A percentile compares a stretch with the other conserved stretches of the same genome.
Evolutionary conservation across 2,113 vertebrate species (phyloP).

Genomic region (Channa maculata): DNA sequence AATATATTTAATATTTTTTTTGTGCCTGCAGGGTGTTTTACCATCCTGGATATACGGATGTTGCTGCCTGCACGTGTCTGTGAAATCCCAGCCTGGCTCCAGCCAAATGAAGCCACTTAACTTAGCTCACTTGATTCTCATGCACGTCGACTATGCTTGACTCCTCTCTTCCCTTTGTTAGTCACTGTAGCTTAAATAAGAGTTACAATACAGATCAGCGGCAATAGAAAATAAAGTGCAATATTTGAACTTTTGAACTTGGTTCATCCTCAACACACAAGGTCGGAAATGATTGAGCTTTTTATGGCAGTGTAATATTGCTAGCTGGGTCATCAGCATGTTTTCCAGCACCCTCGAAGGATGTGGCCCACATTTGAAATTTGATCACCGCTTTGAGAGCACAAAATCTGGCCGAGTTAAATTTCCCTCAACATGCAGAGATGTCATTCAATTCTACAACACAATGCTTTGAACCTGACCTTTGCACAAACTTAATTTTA

Average conservation of each 20-base stretch:
- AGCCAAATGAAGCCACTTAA: slow-evolving; percentile 24
- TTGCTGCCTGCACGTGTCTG: slow-evolving; percentile 18
- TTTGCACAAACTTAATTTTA: not conserved
- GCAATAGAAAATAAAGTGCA: not conserved
- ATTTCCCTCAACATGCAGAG: not conserved
- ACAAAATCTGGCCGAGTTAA: not conserved
- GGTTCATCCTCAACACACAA: not conserved
- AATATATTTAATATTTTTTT: no score
- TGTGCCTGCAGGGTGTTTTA: slow-evolving; percentile 13
- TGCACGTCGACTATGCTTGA: not conserved
- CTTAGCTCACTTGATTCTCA: not conserved
- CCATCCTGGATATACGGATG: slow-evolving; percentile 2
- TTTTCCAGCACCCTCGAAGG: slow-evolving; percentile 6
- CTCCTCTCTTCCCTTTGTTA: not conserved
- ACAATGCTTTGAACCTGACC: not conserved
- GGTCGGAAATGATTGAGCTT: slow-evolving; percentile 1
- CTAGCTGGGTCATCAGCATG: slow-evolving; percentile 23
- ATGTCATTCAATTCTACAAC: not conserved
- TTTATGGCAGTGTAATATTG: slow-evolving; percentile 12
- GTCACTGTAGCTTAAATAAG: not conserved
- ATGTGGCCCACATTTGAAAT: slow-evolving; percentile 28
- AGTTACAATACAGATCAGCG: not conserved
- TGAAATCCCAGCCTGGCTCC: slow-evolving; percentile 8
- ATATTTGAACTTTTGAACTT: slow-evolving; percentile 24
- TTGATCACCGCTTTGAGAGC: not conserved